These are phyloP conservation scores for Eulithis testata DNA, from an alignment of 2,888 invertebrate genomes.

Conservation along the genomic window DNA sequence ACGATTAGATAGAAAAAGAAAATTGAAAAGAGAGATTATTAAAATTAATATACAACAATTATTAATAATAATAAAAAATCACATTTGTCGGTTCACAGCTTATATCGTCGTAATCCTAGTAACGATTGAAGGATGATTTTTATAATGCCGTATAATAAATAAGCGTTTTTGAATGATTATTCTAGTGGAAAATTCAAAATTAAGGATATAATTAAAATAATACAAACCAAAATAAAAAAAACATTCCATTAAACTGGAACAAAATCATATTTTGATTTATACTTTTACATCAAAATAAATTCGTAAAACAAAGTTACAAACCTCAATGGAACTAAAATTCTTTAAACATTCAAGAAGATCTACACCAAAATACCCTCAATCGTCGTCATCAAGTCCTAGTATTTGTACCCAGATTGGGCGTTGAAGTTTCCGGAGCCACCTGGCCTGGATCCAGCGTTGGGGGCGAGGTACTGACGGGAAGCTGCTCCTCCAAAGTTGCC, in stretches of 20 bases:
- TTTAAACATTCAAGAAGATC: conserved; percentile 26
- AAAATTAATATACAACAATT: conserved; percentile 43
- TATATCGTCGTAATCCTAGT: conserved; percentile 44
- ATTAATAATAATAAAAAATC: conserved; percentile 47
- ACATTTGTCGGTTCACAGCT: conserved; percentile 56
- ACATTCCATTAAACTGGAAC: conserved; percentile 4
- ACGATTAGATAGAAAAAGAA: conserved; percentile 45
- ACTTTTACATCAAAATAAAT: neutral
- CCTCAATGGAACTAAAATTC: neutral
- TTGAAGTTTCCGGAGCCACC: conserved; percentile 78
- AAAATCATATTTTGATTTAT: conserved; percentile 4
- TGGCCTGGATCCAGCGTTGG: conserved; percentile 68
- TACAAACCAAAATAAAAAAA: neutral
- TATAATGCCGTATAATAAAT: conserved; percentile 38
- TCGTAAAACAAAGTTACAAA: neutral
- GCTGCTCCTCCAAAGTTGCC: conserved; percentile 59
- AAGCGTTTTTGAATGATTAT: conserved; percentile 35
- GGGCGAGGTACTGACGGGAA: conserved; percentile 76
- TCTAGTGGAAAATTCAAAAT: conserved; percentile 7
- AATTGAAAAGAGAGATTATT: conserved; percentile 23
- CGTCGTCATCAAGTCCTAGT: conserved; percentile 53
- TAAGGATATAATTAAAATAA: neutral
- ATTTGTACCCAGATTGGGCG: conserved; percentile 75
- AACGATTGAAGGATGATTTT: conserved; percentile 47
- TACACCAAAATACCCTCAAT: conserved; percentile 46